Conservation (phyloP, 2,113 vertebrate genomes). For the Notarius quadriscutis region DNA sequence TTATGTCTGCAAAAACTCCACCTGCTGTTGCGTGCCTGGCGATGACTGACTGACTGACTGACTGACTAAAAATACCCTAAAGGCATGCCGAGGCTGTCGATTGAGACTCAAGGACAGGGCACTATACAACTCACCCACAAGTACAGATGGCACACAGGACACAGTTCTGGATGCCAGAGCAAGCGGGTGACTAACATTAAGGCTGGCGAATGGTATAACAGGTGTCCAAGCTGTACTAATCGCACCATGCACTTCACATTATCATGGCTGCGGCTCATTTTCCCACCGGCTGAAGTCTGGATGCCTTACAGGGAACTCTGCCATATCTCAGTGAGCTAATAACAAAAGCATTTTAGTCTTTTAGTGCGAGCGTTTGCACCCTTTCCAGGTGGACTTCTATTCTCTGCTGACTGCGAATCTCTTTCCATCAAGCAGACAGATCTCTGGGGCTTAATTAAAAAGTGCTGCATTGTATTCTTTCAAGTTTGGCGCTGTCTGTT, state of each 20-base stretch:
- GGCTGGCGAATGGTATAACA: slow-evolving; percentile 23
- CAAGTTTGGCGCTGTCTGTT: slow-evolving; percentile 3
- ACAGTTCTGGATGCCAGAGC: slow-evolving; percentile 2
- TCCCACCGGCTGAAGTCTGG: background rate
- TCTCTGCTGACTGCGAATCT: slow-evolving; percentile 16
- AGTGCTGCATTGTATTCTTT: slow-evolving; percentile 30
- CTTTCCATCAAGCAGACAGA: slow-evolving; percentile 21
- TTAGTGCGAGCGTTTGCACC: slow-evolving; percentile 12
- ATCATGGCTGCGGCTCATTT: background rate
- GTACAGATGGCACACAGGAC: slow-evolving; percentile 5
- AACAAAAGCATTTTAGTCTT: background rate
- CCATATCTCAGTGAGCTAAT: slow-evolving; percentile 13
- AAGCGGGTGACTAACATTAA: slow-evolving; percentile 8
- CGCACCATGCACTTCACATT: background rate
- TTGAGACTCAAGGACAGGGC: slow-evolving; percentile 68
- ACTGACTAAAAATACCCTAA: slow-evolving; percentile 69
- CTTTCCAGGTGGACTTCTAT: slow-evolving; percentile 22
- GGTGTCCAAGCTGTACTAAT: slow-evolving; percentile 19
- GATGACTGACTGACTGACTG: slow-evolving; percentile 48
- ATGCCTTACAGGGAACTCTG: slow-evolving; percentile 1
- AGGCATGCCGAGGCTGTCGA: slow-evolving; percentile 68
- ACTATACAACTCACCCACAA: background rate
- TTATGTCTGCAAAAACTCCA: slow-evolving; percentile 67
- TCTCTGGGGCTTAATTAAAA: slow-evolving; percentile 53
- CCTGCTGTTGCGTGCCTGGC: slow-evolving; percentile 69